Base-by-base conservation (phyloP, 2,113 vertebrate species). In the Chloropsis hardwickii region DNA sequence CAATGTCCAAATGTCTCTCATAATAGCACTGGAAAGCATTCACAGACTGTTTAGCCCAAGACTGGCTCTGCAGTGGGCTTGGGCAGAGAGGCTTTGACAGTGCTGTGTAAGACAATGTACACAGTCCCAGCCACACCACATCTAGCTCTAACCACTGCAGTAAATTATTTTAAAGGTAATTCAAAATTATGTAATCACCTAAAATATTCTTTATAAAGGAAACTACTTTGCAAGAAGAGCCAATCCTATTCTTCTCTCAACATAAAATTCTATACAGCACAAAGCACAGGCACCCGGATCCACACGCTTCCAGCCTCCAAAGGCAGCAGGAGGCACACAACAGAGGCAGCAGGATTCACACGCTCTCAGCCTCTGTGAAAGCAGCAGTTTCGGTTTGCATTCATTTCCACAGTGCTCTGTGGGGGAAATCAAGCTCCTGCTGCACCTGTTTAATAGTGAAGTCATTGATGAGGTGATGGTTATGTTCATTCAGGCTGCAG, bases 401-500 rank as follows among this genome's bases (percentile, higher is more conserved):
- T 95, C 92, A 95, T 92, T 97, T 94, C 94, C 94, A 90, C 86
- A 95, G 94, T 51, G 67, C 44, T 94, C 89, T 92, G 92, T 94
- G 84, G 92, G 70, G 88, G 87, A 92, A 96, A 95, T 82, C 93
- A 96, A 97, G 95, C 88, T 97, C 94, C 95, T 96, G 95, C 84
- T 95, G 97, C 95, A 99, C 99, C 98, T 99, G 99, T 98, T 99
- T 99, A 97, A 99, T 99, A 97, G 99, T 99, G 97, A 99, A 99
- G 98, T 99, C 99, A 94, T 99, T 99, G 95, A 99, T 99, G 97
- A 99, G 99, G 96, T 99, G 99, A 98, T 99, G 99, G 97, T 99
- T 99, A 98, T 99, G 99, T 98, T 99, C 98, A 86, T 99, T 99
- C 95, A 99, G 98, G 97, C 98, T 99, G 97, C 98, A 99, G 97